Evolutionary conservation across 2,113 vertebrate species (phyloP).

Genomic region (Mus musculus): DNA sequence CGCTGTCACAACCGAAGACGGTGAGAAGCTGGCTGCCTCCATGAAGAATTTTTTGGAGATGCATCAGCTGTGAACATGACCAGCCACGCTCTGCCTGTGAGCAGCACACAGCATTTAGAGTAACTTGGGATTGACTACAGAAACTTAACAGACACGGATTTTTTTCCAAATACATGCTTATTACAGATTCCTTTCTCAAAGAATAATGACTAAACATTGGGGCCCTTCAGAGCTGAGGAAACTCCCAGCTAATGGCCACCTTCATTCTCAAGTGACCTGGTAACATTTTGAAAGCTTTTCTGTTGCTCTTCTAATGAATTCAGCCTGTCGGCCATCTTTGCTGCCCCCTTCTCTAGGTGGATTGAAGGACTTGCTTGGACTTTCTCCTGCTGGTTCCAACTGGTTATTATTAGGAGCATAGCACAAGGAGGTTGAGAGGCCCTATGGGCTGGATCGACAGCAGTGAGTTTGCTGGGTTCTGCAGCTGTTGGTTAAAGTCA

Average conservation of each 20-base stretch:
- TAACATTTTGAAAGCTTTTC: slow-evolving; percentile 20
- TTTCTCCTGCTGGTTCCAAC: slow-evolving; percentile 14
- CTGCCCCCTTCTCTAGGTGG: slow-evolving; percentile 52
- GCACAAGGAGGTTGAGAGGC: neutral
- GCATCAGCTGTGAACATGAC: slow-evolving; percentile 85
- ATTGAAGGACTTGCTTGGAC: slow-evolving; percentile 36
- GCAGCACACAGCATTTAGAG: slow-evolving; percentile 49
- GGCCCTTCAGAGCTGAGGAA: slow-evolving; percentile 22
- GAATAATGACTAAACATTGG: neutral
- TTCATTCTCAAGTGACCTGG: slow-evolving; percentile 45
- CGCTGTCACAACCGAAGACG: slow-evolving; percentile 94
- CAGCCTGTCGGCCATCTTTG: slow-evolving; percentile 23
- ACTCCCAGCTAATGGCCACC: neutral
- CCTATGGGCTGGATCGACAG: neutral
- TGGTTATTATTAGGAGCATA: neutral
- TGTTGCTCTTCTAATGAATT: slow-evolving; percentile 47
- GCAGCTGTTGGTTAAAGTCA: neutral
- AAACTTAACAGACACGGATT: slow-evolving; percentile 26
- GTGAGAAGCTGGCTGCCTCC: slow-evolving; percentile 90
- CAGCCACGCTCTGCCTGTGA: neutral
- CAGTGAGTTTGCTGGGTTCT: neutral
- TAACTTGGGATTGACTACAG: slow-evolving; percentile 35
- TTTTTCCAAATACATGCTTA: slow-evolving; percentile 27
- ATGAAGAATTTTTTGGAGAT: slow-evolving; percentile 94
- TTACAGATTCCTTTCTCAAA: slow-evolving; percentile 43